Evolutionary conservation across 1,140 invertebrate species (phyloP), one percentile per base, ranked within the genome.

Genomic region (Microvelia longipes): DNA sequence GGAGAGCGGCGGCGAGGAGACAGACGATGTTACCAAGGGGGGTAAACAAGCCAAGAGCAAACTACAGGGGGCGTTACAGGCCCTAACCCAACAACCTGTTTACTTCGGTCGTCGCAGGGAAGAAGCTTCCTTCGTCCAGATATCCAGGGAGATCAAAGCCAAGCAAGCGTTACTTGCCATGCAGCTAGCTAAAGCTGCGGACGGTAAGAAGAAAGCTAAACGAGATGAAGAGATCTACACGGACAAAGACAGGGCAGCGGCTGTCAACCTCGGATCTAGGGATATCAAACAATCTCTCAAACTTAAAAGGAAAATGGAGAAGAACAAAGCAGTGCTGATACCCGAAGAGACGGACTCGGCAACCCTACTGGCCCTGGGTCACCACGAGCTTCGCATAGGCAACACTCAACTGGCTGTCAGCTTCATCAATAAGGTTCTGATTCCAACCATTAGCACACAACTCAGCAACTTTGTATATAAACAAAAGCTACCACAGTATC

Each of bases 221-320:
- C 35, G 35, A 11, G 73, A 72, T 73, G 28, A 82, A 70, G 91
- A 94, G 76, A 78, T 90, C 15, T 94, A 93, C 76, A 93, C 91
- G 13, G 92, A 94, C 77, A 94, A 94, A 76, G 92, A 94, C 77
- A 80, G 92, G 13, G 92, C 92, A 0, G 92, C 92, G 0, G 91
- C 92, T 0, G 91, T 93, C 2, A 90, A 91, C 73, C 85, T 93
- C 83, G 90, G 90, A 0, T 70, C 71, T 30, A 87, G 86, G 65
- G 91, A 94, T 76, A 94, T 94, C 35, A 94, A 94, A 75, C 87
- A 89, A 71, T 91, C 89, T 27, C 79, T 93, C 67, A 90, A 86
- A 75, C 84, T 90, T 70, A 93, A 93, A 75, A 84, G 88, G 69
- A 85, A 87, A 68, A 86, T 90, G 71, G 91, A 93, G 75, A 83